These are phyloP conservation scores for Perizoma affinitatum DNA, from an alignment of 2,888 invertebrate species.

Conservation along the genomic window DNA sequence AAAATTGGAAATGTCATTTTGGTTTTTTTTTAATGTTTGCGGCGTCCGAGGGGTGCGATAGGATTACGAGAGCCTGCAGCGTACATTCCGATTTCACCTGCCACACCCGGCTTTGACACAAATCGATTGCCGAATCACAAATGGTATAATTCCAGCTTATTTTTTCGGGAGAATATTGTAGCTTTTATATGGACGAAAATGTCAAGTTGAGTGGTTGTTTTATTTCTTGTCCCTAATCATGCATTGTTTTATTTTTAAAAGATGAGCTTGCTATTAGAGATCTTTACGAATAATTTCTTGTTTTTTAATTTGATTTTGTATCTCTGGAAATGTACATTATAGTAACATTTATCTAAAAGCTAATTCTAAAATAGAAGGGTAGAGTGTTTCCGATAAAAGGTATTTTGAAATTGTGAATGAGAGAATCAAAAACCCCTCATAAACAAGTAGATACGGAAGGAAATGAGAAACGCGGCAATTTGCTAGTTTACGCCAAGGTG, in stretches of 20 bases:
- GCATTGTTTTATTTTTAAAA: no score
- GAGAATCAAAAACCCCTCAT: conserved; percentile 38
- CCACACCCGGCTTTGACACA: conserved; percentile 61
- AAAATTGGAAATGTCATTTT: conserved; percentile 86
- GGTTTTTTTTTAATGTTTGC: conserved; percentile 83
- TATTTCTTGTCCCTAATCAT: neutral
- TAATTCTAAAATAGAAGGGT: no score
- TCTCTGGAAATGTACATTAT: no score
- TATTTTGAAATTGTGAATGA: neutral
- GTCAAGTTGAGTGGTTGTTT: neutral
- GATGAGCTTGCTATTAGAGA: no score
- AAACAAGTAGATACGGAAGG: conserved; percentile 47
- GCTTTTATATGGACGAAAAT: neutral
- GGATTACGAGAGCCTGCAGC: conserved; percentile 68
- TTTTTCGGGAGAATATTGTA: conserved; percentile 13
- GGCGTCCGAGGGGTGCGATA: conserved; percentile 66
- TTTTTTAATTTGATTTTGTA: no score
- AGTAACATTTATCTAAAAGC: no score
- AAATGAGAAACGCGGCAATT: conserved; percentile 48
- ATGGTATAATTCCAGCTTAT: conserved; percentile 54
- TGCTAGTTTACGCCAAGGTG: conserved; percentile 37
- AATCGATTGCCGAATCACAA: conserved; percentile 64
- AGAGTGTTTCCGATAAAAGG: no score
- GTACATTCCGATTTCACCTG: conserved; percentile 61
- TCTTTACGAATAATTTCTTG: no score